Conservation (phyloP, 2,113 vertebrate genomes). For the Oncorhynchus kisutch region DNA sequence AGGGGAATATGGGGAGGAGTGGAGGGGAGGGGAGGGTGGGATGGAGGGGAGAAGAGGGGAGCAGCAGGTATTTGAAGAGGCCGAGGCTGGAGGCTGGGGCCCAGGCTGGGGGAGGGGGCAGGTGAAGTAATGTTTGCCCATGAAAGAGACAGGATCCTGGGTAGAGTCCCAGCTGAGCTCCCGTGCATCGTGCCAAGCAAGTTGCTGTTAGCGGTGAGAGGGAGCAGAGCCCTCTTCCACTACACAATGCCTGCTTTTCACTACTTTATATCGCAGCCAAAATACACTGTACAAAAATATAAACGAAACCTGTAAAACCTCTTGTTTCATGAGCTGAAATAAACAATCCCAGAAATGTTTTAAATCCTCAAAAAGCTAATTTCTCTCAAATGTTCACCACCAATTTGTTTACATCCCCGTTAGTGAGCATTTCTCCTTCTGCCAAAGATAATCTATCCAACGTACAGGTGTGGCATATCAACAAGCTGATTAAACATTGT, state of each 20-base stretch:
- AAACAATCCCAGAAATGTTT: too few species aligned
- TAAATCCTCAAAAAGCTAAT: too few species aligned
- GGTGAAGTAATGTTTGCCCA: slow-evolving; percentile 83
- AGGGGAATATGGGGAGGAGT: not conserved
- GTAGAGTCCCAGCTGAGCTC: slow-evolving; percentile 80
- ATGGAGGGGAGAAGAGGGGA: slow-evolving; percentile 1
- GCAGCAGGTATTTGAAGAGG: slow-evolving; percentile 61
- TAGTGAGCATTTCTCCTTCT: too few species aligned
- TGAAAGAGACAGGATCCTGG: slow-evolving; percentile 77
- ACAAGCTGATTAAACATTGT: too few species aligned
- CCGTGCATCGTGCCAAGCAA: slow-evolving; percentile 74
- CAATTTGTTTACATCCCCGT: too few species aligned
- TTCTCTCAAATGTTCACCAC: too few species aligned
- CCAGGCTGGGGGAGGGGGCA: slow-evolving; percentile 65
- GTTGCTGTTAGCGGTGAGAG: slow-evolving; percentile 50
- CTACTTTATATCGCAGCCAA: too few species aligned
- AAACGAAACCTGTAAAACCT: too few species aligned
- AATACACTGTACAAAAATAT: too few species aligned
- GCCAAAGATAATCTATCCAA: too few species aligned
- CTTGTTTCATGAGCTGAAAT: too few species aligned
- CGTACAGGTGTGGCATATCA: too few species aligned
- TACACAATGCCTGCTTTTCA: slow-evolving; percentile 6
- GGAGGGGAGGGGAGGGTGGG: not conserved
- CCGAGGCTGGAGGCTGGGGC: slow-evolving; percentile 61
- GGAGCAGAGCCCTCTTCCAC: slow-evolving; percentile 33